Base-by-base conservation (phyloP, 2,888 invertebrate species). In the Charanyca ferruginea region DNA sequence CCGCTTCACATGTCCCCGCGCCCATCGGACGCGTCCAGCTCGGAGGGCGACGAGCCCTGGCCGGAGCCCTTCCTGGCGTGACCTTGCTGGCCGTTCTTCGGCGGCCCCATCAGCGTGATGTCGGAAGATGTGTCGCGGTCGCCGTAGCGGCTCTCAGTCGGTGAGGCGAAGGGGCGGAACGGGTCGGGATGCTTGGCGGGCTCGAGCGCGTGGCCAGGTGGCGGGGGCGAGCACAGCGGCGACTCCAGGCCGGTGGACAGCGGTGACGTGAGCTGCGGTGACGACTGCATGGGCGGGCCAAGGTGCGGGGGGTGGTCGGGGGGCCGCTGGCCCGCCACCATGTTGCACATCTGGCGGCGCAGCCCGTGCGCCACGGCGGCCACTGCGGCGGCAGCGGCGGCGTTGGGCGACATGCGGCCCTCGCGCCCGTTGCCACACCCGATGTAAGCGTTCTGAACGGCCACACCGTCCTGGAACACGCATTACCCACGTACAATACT, bases 341-440 rank as follows among this genome's bases (percentile, higher is more conserved):
- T 97, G 91, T 97, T 97, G 96, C 97, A 97, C 98, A 98, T 98
- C 92, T 98, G 98, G 81, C 98, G 98, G 57, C 98, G 96, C 66
- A 98, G 95, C 48, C 98, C 98, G 93, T 98, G 98, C 18, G 98
- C 98, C 62, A 98, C 98, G 20, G 98, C 98, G 13, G 98, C 98
- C 45, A 98, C 98, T 42, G 98, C 98, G 41, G 98, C 98, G 57
- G 98, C 98, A 49, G 97, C 97, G 20, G 98, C 98, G 13, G 97
- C 97, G 89, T 96, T 96, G 83, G 92, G 96, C 61, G 95, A 96
- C 89, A 95, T 93, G 69, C 94, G 94, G 16, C 95, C 96, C 49
- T 96, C 95, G 79, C 96, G 93, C 20, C 96, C 96, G 89, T 96
- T 96, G 76, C 96, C 95, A 84, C 96, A 96, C 2, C 93, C 91